A percentile compares a stretch with the other conserved stretches of the same genome.
Conservation (phyloP, 2,113 vertebrate genomes). For the Scophthalmus maximus region DNA sequence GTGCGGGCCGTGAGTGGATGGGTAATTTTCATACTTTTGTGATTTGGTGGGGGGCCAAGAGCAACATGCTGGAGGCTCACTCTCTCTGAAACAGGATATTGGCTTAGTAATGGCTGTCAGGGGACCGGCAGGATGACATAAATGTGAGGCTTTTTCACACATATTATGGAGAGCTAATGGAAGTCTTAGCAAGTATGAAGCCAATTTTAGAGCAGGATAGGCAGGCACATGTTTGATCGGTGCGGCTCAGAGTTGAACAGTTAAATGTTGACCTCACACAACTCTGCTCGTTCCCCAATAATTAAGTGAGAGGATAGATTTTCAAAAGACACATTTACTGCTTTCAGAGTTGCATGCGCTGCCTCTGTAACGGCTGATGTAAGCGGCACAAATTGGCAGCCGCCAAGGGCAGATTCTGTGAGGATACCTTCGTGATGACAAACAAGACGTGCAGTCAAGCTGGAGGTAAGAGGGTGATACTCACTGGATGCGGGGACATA, state of each 20-base stretch:
- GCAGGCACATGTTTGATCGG: neutral
- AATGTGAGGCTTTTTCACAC: conserved; percentile 70
- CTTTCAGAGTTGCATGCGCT: neutral
- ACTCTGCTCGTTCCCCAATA: neutral
- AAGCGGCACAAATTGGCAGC: neutral
- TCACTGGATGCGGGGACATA: too few relatives aligned
- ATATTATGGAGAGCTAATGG: conserved; percentile 56
- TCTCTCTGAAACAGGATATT: conserved; percentile 85
- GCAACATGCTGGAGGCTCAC: conserved; percentile 75
- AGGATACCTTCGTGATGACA: neutral
- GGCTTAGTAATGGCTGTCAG: conserved; percentile 80
- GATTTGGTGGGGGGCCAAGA: conserved; percentile 82
- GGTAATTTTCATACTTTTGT: conserved; percentile 84
- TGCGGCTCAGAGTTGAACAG: neutral
- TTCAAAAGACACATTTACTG: neutral
- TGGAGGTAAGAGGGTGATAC: neutral
- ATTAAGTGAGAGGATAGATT: neutral
- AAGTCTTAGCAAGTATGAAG: conserved; percentile 45
- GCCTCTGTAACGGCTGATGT: neutral
- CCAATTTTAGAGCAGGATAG: conserved; percentile 2
- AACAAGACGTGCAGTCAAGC: neutral
- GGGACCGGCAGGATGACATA: conserved; percentile 78
- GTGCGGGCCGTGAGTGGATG: conserved; percentile 77
- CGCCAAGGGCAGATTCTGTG: neutral
- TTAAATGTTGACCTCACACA: too few relatives aligned